Evolutionary conservation across 2,888 invertebrate species (phyloP), one percentile per base, ranked within the genome.

Genomic region (Spialia ferax): DNA sequence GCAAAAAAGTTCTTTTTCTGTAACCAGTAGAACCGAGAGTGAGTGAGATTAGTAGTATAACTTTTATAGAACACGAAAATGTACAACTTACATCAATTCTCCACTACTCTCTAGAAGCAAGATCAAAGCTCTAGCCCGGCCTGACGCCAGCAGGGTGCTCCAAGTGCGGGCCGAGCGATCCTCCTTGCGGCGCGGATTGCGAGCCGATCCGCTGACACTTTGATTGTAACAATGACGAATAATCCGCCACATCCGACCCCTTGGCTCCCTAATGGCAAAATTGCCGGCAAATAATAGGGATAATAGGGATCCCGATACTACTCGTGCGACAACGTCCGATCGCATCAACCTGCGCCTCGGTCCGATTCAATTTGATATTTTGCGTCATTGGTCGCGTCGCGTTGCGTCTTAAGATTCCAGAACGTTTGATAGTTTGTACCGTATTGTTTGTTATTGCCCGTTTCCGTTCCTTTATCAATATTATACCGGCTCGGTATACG

Each of bases 201-300:
- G 55, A 13, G 63, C 35, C 29, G 10, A 35, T n/a, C 32, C 32
- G 5, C 32, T 32, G 10, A 32, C 26, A 35, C 42, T 38, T 20
- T 18, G 18, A 57, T 18, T 23, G 48, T 48, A 22, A 23, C 57
- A n/a, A 38, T 13, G 10, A 35, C 26, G 63, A 32, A 63, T 62
- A 26, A 42, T 13, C 38, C 52, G 63, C 63, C 63, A 29, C 45
- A 63, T 55, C 42, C 63, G 63, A 63, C 55, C 63, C 56, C 42
- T 54, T n/a, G 0, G 63, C 18, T 42, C 45, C 56, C 48, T 56
- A 64, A 64, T 64, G 45, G 48, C 48, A 26, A 56, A 60, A 54
- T 60, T 63, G 61, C 60, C 54, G 52, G 56, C 45, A 50, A 52
- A 64, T 64, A 64, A n/a, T n/a, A n/a, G n/a, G n/a, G n/a, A n/a